A percentile compares a stretch with the other conserved stretches of the same genome.
phyloP scores from a whole-genome alignment of 37 sponge, comb jelly and placozoan genomes.

The Tethya wilhelma region DNA sequence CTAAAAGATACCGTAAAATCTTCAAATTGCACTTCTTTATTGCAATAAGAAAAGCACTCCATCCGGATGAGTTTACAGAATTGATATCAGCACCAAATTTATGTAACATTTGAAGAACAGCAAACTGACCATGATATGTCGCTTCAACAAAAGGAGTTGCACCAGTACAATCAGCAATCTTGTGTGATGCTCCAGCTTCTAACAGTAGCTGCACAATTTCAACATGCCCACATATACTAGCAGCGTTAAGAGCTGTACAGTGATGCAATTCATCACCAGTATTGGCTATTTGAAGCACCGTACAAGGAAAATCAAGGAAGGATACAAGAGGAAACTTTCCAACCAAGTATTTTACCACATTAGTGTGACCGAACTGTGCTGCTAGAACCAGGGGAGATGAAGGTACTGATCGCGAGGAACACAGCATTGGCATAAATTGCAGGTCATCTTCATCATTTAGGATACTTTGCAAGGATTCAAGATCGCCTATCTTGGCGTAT shows the following conservation, averaged over 20 bases:
- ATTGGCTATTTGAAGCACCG: neutral
- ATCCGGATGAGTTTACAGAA: neutral
- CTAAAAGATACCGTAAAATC: neutral
- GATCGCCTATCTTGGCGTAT: too few species aligned
- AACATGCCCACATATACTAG: neutral
- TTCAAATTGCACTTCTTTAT: neutral
- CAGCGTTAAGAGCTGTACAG: neutral
- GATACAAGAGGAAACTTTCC: neutral
- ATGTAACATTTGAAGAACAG: neutral
- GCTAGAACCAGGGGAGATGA: neutral
- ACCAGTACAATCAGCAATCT: neutral
- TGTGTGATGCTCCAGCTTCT: slow-evolving; percentile 1
- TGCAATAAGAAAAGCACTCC: neutral
- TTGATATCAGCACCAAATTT: neutral
- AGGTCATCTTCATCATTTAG: neutral
- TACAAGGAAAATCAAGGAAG: neutral
- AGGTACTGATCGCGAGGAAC: too few species aligned
- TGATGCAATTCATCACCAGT: neutral
- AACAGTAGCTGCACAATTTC: neutral
- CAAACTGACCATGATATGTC: neutral
- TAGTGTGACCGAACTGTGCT: neutral
- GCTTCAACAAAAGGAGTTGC: neutral
- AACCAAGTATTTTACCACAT: neutral
- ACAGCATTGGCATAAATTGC: too few species aligned
- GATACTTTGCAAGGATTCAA: too few species aligned